Percentiles rank a stretch among this genome's conserved stretches.
phyloP scores from a whole-genome alignment of 2,113 vertebrate genomes.

The Cyanocitta stelleri region DNA sequence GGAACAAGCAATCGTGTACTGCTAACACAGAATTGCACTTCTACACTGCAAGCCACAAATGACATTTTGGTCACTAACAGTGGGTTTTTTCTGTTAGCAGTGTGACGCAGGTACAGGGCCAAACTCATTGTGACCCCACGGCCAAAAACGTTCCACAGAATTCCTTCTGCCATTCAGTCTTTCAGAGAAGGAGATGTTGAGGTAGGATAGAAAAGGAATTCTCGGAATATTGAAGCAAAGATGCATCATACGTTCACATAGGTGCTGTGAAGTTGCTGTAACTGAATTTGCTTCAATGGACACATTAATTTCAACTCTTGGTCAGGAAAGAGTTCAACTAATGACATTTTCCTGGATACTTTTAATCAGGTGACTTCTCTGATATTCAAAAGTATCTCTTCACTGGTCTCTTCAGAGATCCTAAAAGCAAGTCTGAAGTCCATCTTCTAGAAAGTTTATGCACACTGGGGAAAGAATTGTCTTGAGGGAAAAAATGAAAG shows the following conservation, averaged over 20 bases:
- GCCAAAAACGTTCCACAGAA: background rate
- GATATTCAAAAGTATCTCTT: background rate
- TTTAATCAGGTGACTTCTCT: background rate
- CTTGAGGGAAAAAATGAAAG: background rate
- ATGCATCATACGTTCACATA: accelerated
- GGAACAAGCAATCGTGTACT: background rate
- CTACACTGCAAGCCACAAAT: background rate
- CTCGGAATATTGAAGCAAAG: background rate
- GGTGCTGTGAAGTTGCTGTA: background rate
- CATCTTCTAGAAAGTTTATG: background rate
- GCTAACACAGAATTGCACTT: background rate
- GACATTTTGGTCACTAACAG: background rate
- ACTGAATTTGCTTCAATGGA: background rate
- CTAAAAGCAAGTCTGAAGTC: background rate
- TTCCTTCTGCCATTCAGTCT: background rate
- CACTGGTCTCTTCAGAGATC: background rate
- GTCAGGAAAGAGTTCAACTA: background rate
- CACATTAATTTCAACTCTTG: background rate
- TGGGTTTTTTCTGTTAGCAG: background rate
- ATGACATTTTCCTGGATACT: background rate
- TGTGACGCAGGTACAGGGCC: background rate
- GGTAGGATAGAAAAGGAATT: background rate
- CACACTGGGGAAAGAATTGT: background rate
- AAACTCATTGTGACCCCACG: background rate
- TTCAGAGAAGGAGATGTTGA: background rate